phyloP scores from a whole-genome alignment of 2,113 vertebrate species.

The Caloenas nicobarica region DNA sequence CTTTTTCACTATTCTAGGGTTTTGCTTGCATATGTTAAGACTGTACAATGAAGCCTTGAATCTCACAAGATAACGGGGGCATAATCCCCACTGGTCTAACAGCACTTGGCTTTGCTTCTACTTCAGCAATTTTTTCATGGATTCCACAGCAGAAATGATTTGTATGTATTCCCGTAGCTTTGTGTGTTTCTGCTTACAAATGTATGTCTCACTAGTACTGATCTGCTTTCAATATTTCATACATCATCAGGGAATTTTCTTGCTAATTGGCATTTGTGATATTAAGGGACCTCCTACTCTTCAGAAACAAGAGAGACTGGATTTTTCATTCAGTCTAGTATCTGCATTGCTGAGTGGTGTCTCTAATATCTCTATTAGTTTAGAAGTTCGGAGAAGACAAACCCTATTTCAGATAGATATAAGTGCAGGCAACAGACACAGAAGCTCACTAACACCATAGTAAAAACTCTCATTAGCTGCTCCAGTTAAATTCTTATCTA shows the following conservation, averaged over 20 bases:
- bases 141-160: not conserved
- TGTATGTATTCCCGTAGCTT: not conserved
- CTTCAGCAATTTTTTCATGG: not conserved
- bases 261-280: not conserved
- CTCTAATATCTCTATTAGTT: not conserved
- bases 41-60: not conserved
- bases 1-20: conserved; percentile 17
- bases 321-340: not conserved
- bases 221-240: not conserved
- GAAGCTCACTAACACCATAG: not conserved
- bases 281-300: not conserved
- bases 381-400: not conserved
- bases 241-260: not conserved
- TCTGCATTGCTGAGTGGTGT: not conserved
- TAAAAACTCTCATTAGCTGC: not conserved
- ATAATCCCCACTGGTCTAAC: not conserved
- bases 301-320: not conserved
- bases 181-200: not conserved
- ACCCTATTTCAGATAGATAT: not conserved
- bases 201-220: not conserved
- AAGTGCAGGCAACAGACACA: not conserved
- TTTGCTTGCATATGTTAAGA: not conserved
- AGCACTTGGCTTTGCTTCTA: not conserved
- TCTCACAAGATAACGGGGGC: not conserved
- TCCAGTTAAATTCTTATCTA: not conserved